Evolutionary conservation across 1,140 invertebrate species (phyloP).

Genomic region (Drosophila baimaii): DNA sequence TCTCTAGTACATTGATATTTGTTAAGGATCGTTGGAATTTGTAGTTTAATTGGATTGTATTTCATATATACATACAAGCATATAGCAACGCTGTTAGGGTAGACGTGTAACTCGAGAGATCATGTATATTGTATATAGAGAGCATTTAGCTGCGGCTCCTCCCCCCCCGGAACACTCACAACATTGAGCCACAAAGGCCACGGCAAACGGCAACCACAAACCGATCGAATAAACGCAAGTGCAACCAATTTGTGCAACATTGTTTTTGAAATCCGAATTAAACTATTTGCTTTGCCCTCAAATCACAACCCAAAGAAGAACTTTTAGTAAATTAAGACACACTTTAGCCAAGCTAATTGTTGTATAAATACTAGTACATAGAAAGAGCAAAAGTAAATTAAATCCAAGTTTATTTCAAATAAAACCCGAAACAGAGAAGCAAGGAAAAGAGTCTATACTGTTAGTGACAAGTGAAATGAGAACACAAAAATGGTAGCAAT

Average conservation of each 20-base stretch:
- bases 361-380: slow-evolving; percentile 67
- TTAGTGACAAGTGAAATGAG: slow-evolving; percentile 61
- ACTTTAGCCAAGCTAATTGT: slow-evolving; percentile 81
- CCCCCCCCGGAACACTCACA: slow-evolving; percentile 24
- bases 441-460: slow-evolving; percentile 50
- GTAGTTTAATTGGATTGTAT: slow-evolving; percentile 76
- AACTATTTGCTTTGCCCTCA: slow-evolving; percentile 28
- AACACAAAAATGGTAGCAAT: slow-evolving; percentile 70
- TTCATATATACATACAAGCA: slow-evolving; percentile 59
- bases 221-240: slow-evolving; percentile 17
- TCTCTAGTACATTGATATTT: slow-evolving; percentile 68
- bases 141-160: slow-evolving; percentile 57
- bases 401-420: slow-evolving; percentile 69
- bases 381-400: slow-evolving; percentile 32
- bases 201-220: slow-evolving; percentile 16
- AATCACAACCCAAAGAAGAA: slow-evolving; percentile 53
- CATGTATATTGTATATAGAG: slow-evolving; percentile 79
- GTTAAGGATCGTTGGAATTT: slow-evolving; percentile 81
- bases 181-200: slow-evolving; percentile 19
- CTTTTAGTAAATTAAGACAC: slow-evolving; percentile 58
- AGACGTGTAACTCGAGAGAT: slow-evolving; percentile 59
- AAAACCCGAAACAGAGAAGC: slow-evolving; percentile 21
- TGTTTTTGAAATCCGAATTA: slow-evolving; percentile 28
- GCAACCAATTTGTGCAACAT: slow-evolving; percentile 35
- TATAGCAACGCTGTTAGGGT: slow-evolving; percentile 75